Evolutionary conservation across 2,797 vertebrate species (phyloP).

Genomic region (Tenualosa thibaudeaui): DNA sequence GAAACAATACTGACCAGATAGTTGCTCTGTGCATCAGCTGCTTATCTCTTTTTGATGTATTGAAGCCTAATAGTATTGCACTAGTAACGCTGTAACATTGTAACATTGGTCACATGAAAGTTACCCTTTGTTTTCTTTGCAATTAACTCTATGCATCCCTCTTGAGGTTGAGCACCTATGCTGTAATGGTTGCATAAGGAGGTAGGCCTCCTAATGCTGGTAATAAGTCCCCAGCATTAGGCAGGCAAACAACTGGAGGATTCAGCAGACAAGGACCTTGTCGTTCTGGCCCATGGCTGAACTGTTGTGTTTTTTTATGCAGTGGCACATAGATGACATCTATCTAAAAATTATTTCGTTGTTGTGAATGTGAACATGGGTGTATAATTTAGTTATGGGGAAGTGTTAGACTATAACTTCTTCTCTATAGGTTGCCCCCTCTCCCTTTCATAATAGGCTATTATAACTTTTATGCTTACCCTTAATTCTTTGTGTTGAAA

Average conservation of each 20-base stretch:
- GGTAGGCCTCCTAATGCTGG: not conserved
- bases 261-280: not conserved
- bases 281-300: not conserved
- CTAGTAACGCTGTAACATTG: not conserved
- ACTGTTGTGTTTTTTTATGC: not conserved
- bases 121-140: too few species aligned
- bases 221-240: not conserved
- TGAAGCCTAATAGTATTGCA: not conserved
- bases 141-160: not conserved
- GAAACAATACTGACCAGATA: slow-evolving; percentile 34
- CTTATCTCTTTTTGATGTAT: not conserved
- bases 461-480: too few species aligned
- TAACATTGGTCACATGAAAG: not conserved
- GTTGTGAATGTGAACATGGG: not conserved
- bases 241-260: not conserved
- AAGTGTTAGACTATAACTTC: not conserved
- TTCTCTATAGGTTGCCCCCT: too few species aligned
- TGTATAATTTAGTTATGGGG: not conserved
- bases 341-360: not conserved
- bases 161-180: not conserved
- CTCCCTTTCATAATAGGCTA: too few species aligned
- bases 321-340: too few species aligned
- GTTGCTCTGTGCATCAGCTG: not conserved
- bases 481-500: too few species aligned
- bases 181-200: slow-evolving; percentile 5